These are phyloP conservation scores for Prolemur simus DNA, from an alignment of 2,113 vertebrate species.

Conservation along the genomic window DNA sequence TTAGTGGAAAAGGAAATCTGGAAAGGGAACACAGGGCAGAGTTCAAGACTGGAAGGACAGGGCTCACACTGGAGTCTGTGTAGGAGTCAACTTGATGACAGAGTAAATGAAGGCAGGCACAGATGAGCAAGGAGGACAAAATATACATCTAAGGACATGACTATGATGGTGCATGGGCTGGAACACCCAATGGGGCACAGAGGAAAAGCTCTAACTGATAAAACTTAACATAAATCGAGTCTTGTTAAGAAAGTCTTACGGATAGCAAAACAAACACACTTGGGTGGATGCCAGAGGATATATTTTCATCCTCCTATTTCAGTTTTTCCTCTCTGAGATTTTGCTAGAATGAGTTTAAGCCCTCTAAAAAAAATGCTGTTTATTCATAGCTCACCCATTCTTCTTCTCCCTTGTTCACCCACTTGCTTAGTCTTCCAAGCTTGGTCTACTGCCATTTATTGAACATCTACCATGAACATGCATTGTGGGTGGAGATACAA, in stretches of 20 bases:
- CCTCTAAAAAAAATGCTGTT: background rate
- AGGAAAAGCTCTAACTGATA: background rate
- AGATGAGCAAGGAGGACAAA: background rate
- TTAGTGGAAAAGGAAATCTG: background rate
- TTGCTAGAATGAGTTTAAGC: background rate
- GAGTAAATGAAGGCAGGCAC: background rate
- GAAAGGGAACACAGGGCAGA: background rate
- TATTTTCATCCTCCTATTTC: background rate
- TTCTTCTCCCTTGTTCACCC: background rate
- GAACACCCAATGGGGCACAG: background rate
- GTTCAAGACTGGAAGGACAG: background rate
- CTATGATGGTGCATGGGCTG: background rate
- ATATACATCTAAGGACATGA: background rate
- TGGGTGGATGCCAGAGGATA: background rate
- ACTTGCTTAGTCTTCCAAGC: background rate
- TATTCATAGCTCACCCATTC: background rate
- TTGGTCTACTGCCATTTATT: too few species aligned
- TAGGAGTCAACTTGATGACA: background rate
- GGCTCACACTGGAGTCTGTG: background rate
- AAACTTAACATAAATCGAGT: background rate
- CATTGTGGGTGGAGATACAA: background rate
- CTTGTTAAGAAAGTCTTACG: background rate
- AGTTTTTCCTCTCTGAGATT: background rate
- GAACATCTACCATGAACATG: background rate
- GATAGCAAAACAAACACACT: background rate